Base-by-base conservation (phyloP, 2,888 invertebrate genomes). In the Agrotis puta region DNA sequence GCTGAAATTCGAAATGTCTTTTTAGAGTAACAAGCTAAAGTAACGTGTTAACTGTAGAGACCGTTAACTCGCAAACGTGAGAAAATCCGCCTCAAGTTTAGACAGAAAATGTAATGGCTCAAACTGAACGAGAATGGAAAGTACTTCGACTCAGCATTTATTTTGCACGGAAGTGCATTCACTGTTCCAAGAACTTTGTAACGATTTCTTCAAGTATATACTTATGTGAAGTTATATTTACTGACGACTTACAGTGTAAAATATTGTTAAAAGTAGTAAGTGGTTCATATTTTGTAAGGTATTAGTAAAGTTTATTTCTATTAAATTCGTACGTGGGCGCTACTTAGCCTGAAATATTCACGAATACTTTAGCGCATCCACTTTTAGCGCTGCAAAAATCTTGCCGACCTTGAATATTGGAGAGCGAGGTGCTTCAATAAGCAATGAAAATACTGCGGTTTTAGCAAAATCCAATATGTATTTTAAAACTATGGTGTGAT, bases 51-150 rank as follows among this genome's bases (percentile, higher is more conserved):
- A 54, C 47, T 13, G 27, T 50, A 63, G 64, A 77, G 69, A 74
- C 74, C 24, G 71, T 84, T 82, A 74, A 58, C 67, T 66, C 53
- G 39, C 6, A 70, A 65, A 77, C 67, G 73, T 77, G 77, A 65
- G 61, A 70, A 77, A 82, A 67, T 69, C 70, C 62, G 33, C 66
- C 48, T 70, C 63, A 20, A 64, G 66, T 65, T 53, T 51, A 69
- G 63, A 61, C 50, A 48, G 67, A 54, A 71, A 66, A 64, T 69
- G 58, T 79, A 83, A 83, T 76, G 74, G 59, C 53, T 63, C 69
- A 58, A 65, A 79, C 70, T 70, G 76, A 79, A 81, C 54, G 13
- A 67, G 62, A 59, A 43, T 71, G 48, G 43, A 75, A 81, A 73
- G 67, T 81, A 54, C 66, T 64, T 27, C 66, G 59, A 65, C 56